A percentile compares a stretch with the other conserved stretches of the same genome.
phyloP scores from a whole-genome alignment of 2,888 invertebrate genomes.

The Tribolium freemani region DNA sequence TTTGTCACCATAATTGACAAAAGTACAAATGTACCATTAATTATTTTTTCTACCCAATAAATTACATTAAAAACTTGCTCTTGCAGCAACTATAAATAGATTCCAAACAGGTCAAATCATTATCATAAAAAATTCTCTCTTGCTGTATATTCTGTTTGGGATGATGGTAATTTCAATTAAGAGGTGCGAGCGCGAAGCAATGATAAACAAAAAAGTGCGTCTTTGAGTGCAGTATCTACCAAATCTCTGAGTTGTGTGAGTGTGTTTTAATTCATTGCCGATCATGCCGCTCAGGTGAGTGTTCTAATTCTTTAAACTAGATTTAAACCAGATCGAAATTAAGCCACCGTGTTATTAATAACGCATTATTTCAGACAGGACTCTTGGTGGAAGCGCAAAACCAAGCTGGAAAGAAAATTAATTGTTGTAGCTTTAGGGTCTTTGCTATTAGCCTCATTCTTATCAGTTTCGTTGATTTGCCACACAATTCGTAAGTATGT shows the following conservation, averaged over 20 bases:
- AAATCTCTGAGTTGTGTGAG: conserved; percentile 4
- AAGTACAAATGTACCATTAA: conserved; percentile 26
- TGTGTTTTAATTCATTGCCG: conserved; percentile 1
- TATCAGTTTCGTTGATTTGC: conserved; percentile 52
- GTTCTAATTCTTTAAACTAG: conserved; percentile 1
- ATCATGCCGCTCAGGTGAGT: conserved; percentile 36
- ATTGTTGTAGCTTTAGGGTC: conserved; percentile 70
- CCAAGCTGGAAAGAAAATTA: conserved; percentile 75
- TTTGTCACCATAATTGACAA: conserved; percentile 15
- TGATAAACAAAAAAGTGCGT: conserved; percentile 20
- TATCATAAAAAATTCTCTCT: conserved; percentile 32
- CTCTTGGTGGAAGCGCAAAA: conserved; percentile 68
- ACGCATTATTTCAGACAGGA: conserved; percentile 43
- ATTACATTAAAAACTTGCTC: conserved; percentile 26
- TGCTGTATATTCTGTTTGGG: conserved; percentile 10
- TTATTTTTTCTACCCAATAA: conserved; percentile 29
- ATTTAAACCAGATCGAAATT: neutral
- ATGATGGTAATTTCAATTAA: conserved; percentile 12
- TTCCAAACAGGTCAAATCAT: conserved; percentile 39
- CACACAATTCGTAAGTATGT: conserved; percentile 33
- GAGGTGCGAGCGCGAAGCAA: neutral
- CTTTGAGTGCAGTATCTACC: neutral
- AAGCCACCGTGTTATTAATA: neutral
- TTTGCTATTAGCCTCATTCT: conserved; percentile 70
- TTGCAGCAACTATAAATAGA: conserved; percentile 37